Percentiles rank a stretch among this genome's conserved stretches.
Conservation (phyloP, 2,888 invertebrate species). For the Caenorhabditis sp. region DNA sequence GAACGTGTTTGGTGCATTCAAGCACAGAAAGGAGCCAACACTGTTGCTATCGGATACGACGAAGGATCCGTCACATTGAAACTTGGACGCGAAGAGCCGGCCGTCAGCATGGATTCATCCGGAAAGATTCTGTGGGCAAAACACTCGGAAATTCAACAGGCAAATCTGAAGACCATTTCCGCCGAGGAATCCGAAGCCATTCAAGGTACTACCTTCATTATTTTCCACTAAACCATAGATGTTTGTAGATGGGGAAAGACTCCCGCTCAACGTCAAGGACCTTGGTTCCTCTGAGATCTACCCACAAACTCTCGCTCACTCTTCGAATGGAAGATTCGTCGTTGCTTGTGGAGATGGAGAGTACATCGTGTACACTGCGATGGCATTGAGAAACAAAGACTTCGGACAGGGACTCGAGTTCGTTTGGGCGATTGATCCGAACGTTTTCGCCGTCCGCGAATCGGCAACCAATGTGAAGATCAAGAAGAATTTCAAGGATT, state of each 20-base stretch:
- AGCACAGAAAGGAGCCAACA: conserved; percentile 76
- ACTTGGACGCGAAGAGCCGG: conserved; percentile 97
- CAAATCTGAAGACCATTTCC: conserved; percentile 78
- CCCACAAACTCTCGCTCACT: conserved; percentile 97
- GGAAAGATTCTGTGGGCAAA: conserved; percentile 99
- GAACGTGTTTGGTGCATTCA: conserved; percentile 96
- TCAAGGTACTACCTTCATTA: conserved; percentile 62
- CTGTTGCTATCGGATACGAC: conserved; percentile 94
- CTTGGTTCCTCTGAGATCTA: conserved; percentile 99
- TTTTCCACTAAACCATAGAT: too few relatives aligned
- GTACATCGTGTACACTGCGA: conserved; percentile 99
- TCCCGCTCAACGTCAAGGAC: conserved; percentile 95
- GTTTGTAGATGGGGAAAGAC: conserved; percentile 87
- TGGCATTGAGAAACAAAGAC: conserved; percentile 98
- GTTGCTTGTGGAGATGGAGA: conserved; percentile 99
- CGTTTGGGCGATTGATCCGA: conserved; percentile 97
- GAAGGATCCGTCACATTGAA: conserved; percentile 95
- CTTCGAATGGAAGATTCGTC: conserved; percentile 91
- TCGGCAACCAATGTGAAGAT: conserved; percentile 91
- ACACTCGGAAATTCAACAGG: conserved; percentile 95
- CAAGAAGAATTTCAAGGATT: conserved; percentile 94
- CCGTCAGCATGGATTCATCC: conserved; percentile 95
- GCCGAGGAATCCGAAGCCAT: conserved; percentile 69
- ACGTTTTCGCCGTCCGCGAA: conserved; percentile 88
- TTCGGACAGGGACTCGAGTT: conserved; percentile 93